Conservation (phyloP, 2,888 invertebrate genomes). For the Cylindroiulus punctatus region DNA sequence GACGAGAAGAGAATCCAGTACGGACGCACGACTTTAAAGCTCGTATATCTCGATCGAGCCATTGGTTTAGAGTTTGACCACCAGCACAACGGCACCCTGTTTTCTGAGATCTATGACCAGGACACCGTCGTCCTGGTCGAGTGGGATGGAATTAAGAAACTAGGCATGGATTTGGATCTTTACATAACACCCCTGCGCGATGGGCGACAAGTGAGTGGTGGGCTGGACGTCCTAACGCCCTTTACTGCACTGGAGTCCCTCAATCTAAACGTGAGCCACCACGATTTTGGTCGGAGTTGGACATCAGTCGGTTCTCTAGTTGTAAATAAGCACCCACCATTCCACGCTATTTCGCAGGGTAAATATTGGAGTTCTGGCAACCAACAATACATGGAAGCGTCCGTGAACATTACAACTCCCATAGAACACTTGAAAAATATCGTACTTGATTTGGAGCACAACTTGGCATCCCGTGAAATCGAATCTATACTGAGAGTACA, state of each 20-base stretch:
- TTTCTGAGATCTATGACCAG: conserved; percentile 7
- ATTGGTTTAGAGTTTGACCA: conserved; percentile 40
- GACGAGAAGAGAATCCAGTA: background rate
- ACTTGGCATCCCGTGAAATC: conserved; percentile 51
- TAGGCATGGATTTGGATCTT: conserved; percentile 44
- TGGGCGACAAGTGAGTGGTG: conserved; percentile 24
- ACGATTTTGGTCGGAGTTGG: conserved; percentile 50
- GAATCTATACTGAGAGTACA: conserved; percentile 32
- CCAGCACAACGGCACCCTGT: background rate
- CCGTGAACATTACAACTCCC: conserved; percentile 49
- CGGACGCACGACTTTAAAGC: background rate
- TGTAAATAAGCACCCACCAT: conserved; percentile 30
- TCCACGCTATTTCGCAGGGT: conserved; percentile 36
- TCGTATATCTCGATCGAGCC: conserved; percentile 40
- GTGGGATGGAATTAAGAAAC: conserved; percentile 47
- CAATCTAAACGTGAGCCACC: conserved; percentile 13
- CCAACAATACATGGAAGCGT: conserved; percentile 33
- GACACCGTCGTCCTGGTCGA: background rate
- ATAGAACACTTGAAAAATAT: conserved; percentile 34
- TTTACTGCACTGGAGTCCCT: conserved; percentile 15
- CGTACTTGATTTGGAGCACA: background rate
- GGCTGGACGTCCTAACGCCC: conserved; percentile 48
- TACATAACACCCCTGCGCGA: background rate
- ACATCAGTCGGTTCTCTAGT: conserved; percentile 21
- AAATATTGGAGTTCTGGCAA: conserved; percentile 54